Conservation (phyloP, 2,888 invertebrate species). For the Helleia helle region DNA sequence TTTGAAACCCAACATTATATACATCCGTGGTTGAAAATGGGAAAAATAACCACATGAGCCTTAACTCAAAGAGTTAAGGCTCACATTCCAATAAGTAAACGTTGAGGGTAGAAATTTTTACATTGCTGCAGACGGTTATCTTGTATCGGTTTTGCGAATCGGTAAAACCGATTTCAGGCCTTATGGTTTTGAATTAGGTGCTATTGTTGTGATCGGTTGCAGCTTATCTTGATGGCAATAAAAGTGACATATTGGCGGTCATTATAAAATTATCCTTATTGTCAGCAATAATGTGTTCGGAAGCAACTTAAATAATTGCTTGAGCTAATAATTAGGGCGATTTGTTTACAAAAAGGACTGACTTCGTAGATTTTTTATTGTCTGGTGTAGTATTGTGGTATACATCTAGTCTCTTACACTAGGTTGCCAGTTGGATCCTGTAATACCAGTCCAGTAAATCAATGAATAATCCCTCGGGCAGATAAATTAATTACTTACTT, state of each 20-base stretch:
- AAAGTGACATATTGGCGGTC: slow-evolving; percentile 26
- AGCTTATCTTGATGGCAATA: slow-evolving; percentile 17
- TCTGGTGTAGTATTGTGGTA: not conserved
- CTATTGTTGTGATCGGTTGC: not conserved
- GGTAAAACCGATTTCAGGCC: slow-evolving; percentile 8
- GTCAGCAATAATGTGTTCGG: slow-evolving; percentile 24
- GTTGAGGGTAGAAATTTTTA: slow-evolving; percentile 1
- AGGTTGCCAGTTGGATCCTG: no score
- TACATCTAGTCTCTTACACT: no score
- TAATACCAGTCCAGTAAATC: no score
- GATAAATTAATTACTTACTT: no score
- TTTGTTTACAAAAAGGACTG: slow-evolving; percentile 3
- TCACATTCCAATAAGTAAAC: not conserved
- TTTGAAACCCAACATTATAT: no score
- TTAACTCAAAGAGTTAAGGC: not conserved
- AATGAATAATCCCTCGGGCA: no score
- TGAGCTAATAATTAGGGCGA: slow-evolving; percentile 19
- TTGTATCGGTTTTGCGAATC: slow-evolving; percentile 1
- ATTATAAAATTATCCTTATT: slow-evolving; percentile 27
- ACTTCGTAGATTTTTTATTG: no score
- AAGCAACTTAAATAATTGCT: slow-evolving; percentile 20
- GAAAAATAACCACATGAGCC: not conserved
- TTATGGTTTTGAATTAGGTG: slow-evolving; percentile 4
- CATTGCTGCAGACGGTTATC: not conserved
- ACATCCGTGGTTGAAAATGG: no score